Conservation (phyloP, 37 sponge, comb jelly and placozoan species). For the Bolinopsis microptera region DNA sequence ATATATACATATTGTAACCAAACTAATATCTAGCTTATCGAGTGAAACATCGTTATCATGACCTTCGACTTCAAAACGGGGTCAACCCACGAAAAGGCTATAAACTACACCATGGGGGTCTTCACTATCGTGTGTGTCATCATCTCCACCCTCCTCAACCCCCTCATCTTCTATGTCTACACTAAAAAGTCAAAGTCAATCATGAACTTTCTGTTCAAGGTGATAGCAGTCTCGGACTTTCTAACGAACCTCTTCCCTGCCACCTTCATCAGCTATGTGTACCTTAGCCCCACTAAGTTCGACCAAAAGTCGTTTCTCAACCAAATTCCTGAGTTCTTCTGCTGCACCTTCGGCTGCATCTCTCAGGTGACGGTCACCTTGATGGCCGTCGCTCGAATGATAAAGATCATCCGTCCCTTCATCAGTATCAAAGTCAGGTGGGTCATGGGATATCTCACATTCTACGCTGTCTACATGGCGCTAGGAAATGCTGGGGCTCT, state of each 20-base stretch:
- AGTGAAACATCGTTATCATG: not conserved
- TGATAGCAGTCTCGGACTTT: not conserved
- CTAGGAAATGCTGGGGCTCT: not conserved
- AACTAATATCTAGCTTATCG: too few species aligned
- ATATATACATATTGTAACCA: too few species aligned
- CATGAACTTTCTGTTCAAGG: not conserved
- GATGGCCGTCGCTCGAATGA: not conserved
- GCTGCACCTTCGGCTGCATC: not conserved
- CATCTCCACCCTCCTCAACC: not conserved
- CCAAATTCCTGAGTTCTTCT: not conserved
- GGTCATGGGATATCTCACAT: not conserved
- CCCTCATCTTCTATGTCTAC: not conserved
- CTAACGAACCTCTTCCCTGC: not conserved
- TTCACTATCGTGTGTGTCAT: not conserved
- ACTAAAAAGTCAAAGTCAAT: not conserved
- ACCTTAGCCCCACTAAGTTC: not conserved
- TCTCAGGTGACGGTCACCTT: not conserved
- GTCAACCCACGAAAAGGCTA: not conserved
- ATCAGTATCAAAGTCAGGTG: not conserved
- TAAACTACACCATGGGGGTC: not conserved
- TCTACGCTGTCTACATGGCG: not conserved
- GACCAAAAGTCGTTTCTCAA: not conserved
- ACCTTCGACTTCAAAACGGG: not conserved
- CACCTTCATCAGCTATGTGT: not conserved
- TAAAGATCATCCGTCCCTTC: not conserved